A percentile compares a stretch with the other conserved stretches of the same genome.
These are phyloP conservation scores for Leptinotarsa peninsularis DNA, from an alignment of 2,888 invertebrate species.

Conservation along the genomic window DNA sequence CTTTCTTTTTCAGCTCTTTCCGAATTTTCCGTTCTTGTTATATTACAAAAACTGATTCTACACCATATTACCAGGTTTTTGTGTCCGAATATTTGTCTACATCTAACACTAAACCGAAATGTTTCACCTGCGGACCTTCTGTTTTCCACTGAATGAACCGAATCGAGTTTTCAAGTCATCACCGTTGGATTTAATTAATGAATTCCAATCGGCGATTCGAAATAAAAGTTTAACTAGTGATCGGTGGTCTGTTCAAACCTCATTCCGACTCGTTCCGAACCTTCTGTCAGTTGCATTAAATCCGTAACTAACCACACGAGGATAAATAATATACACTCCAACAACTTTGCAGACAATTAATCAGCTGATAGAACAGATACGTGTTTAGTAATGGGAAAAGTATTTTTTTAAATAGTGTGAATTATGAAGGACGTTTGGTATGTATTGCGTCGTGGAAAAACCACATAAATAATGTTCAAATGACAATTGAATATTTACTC, in stretches of 20 bases:
- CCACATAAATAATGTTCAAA: too few relatives aligned
- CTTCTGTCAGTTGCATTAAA: constrained; percentile 45
- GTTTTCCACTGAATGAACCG: background rate
- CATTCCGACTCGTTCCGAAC: constrained; percentile 34
- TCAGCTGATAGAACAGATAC: constrained; percentile 32
- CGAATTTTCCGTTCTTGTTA: too few relatives aligned
- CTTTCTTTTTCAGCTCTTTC: too few relatives aligned
- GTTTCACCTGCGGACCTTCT: background rate
- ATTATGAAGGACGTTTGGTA: too few relatives aligned
- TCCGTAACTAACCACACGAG: constrained; percentile 43
- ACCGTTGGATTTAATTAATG: constrained; percentile 41
- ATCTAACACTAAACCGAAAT: background rate
- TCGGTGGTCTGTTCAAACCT: constrained; percentile 37
- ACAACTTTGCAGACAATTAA: constrained; percentile 53
- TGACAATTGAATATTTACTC: too few relatives aligned
- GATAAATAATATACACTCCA: constrained; percentile 50
- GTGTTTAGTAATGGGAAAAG: background rate
- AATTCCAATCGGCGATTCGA: constrained; percentile 42
- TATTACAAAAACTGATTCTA: too few relatives aligned
- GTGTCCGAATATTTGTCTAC: background rate
- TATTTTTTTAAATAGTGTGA: background rate
- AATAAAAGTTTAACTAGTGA: constrained; percentile 45
- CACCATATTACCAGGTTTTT: too few relatives aligned
- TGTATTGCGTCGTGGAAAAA: too few relatives aligned
- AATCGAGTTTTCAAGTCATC: constrained; percentile 6